phyloP scores from a whole-genome alignment of 1,140 invertebrate species.

The Callitettix versicolor region DNA sequence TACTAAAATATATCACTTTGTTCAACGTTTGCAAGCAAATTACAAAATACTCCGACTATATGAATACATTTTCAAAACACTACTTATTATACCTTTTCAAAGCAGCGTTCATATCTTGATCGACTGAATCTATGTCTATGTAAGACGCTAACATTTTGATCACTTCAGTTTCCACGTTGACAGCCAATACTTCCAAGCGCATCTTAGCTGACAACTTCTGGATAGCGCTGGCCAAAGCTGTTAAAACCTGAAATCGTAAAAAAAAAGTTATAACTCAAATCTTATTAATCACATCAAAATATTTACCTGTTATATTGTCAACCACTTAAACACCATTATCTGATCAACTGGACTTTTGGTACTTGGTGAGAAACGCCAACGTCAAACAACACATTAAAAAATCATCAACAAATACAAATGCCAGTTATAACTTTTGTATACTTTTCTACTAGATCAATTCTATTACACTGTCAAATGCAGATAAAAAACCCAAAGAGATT shows the following conservation, averaged over 20 bases:
- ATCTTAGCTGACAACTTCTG: slow-evolving; percentile 35
- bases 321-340: neutral
- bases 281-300: neutral
- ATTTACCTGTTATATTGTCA: neutral
- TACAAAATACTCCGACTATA: too few species aligned
- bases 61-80: too few species aligned
- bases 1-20: too few species aligned
- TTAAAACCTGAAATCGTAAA: slow-evolving; percentile 30
- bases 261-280: neutral
- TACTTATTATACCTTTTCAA: slow-evolving; percentile 34
- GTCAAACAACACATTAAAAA: too few species aligned
- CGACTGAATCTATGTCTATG: slow-evolving; percentile 32
- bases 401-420: too few species aligned
- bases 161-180: slow-evolving; percentile 33
- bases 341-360: neutral
- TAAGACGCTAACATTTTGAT: slow-evolving; percentile 34
- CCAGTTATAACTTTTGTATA: too few species aligned
- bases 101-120: slow-evolving; percentile 30
- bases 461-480: too few species aligned
- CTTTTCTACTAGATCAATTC: too few species aligned
- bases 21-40: too few species aligned
- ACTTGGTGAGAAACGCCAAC: too few species aligned
- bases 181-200: slow-evolving; percentile 35
- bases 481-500: too few species aligned
- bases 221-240: slow-evolving; percentile 30